These are phyloP conservation scores for Arbacia lixula DNA, from an alignment of 53 echinoderm and acorn worm genomes.

Conservation along the genomic window DNA sequence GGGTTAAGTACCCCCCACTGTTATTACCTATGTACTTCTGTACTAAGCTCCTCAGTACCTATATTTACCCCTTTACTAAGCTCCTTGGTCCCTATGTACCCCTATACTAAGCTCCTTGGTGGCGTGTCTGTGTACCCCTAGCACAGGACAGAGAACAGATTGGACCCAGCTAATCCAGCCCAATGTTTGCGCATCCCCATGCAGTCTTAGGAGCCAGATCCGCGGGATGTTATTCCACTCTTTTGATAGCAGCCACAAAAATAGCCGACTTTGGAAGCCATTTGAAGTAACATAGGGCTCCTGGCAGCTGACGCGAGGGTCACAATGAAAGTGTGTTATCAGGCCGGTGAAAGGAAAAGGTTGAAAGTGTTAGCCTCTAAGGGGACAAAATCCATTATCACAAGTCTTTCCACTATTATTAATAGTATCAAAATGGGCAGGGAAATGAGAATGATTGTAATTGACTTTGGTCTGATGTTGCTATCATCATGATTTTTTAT, in stretches of 20 bases:
- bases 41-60: no score
- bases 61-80: no score
- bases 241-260: neutral
- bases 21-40: no score
- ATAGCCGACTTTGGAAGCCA: slow-evolving; percentile 7
- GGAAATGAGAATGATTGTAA: no score
- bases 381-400: slow-evolving; percentile 41
- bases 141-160: slow-evolving; percentile 24
- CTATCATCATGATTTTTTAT: no score
- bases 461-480: no score
- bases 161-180: slow-evolving; percentile 28
- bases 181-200: slow-evolving; percentile 29
- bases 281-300: slow-evolving; percentile 20
- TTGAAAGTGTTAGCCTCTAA: neutral
- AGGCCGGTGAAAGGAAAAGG: slow-evolving; percentile 2
- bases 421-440: no score
- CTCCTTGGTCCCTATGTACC: no score
- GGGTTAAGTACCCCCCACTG: no score
- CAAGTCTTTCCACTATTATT: slow-evolving; percentile 20
- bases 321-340: slow-evolving; percentile 42
- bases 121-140: no score
- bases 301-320: slow-evolving; percentile 31
- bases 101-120: no score
- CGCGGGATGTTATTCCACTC: slow-evolving; percentile 43
- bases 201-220: slow-evolving; percentile 18